A percentile compares a stretch with the other conserved stretches of the same genome.
These are phyloP conservation scores for Volucella zonaria DNA, from an alignment of 2,888 invertebrate genomes.

Conservation along the genomic window DNA sequence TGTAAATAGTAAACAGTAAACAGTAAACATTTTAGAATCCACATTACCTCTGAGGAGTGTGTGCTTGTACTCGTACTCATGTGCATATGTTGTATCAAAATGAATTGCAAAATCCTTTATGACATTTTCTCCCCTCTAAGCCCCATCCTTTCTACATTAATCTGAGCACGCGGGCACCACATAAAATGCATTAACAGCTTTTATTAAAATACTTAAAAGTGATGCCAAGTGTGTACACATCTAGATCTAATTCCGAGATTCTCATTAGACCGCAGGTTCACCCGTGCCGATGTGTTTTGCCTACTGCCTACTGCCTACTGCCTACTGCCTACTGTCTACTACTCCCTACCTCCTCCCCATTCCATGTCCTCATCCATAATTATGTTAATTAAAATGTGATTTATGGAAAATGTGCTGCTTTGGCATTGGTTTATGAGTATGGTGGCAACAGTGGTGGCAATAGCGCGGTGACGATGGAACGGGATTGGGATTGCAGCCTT, in stretches of 20 bases:
- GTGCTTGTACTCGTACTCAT: neutral
- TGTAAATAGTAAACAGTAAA: constrained; percentile 35
- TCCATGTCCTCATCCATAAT: constrained; percentile 63
- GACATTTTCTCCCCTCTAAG: neutral
- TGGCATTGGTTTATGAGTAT: constrained; percentile 47
- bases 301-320: neutral
- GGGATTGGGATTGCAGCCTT: constrained; percentile 1
- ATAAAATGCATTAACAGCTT: constrained; percentile 65
- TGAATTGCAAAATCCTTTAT: constrained; percentile 48
- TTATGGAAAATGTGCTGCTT: constrained; percentile 67
- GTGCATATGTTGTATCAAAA: constrained; percentile 8
- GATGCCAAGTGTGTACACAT: constrained; percentile 60
- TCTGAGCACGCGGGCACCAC: constrained; percentile 1
- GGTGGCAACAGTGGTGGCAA: neutral
- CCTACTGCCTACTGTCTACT: neutral
- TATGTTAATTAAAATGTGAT: constrained; percentile 74
- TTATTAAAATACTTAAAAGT: constrained; percentile 61
- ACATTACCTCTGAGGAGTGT: constrained; percentile 22
- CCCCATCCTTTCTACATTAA: too few relatives aligned
- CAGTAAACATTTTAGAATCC: constrained; percentile 37
- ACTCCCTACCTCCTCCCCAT: constrained; percentile 8
- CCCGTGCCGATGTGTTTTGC: constrained; percentile 5
- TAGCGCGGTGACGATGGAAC: neutral
- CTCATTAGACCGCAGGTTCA: constrained; percentile 66
- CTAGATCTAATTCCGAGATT: constrained; percentile 66